phyloP scores from a whole-genome alignment of 1,140 invertebrate genomes.

The Oryctes rhinoceros region DNA sequence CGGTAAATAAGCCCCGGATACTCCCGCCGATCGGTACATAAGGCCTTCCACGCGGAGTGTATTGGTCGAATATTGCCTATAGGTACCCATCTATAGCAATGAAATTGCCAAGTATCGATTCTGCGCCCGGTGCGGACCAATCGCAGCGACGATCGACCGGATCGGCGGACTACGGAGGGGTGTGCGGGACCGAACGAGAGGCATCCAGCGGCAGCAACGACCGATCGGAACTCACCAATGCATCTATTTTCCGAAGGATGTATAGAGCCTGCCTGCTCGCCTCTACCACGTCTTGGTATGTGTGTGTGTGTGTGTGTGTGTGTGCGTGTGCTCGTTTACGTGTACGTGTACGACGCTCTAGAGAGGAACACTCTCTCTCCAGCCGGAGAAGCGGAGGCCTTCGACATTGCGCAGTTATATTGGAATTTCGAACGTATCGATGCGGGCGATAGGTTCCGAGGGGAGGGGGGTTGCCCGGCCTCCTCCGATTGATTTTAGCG shows the following conservation, averaged over 20 bases:
- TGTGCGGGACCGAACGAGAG: neutral
- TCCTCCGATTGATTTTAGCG: slow-evolving; percentile 28
- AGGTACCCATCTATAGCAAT: slow-evolving; percentile 63
- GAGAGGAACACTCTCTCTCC: neutral
- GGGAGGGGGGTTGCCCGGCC: slow-evolving; percentile 10
- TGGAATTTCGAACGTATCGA: slow-evolving; percentile 36
- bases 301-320: too few species aligned
- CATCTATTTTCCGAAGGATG: slow-evolving; percentile 38
- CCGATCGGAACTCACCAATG: slow-evolving; percentile 37
- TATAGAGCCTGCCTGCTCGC: slow-evolving; percentile 7
- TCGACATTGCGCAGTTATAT: slow-evolving; percentile 24
- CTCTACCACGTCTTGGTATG: neutral
- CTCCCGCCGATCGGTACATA: slow-evolving; percentile 35
- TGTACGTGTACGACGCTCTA: too few species aligned
- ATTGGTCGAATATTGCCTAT: slow-evolving; percentile 60
- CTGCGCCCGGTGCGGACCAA: slow-evolving; percentile 57
- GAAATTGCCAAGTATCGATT: slow-evolving; percentile 61
- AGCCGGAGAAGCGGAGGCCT: neutral
- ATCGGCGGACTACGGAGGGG: neutral
- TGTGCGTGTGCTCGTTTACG: too few species aligned
- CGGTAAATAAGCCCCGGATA: slow-evolving; percentile 1
- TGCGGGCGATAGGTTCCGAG: neutral
- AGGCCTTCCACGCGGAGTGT: slow-evolving; percentile 37
- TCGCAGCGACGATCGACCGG: slow-evolving; percentile 44
- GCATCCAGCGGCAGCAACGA: slow-evolving; percentile 4